phyloP scores from a whole-genome alignment of 2,888 invertebrate species.

The Meganola albula region DNA sequence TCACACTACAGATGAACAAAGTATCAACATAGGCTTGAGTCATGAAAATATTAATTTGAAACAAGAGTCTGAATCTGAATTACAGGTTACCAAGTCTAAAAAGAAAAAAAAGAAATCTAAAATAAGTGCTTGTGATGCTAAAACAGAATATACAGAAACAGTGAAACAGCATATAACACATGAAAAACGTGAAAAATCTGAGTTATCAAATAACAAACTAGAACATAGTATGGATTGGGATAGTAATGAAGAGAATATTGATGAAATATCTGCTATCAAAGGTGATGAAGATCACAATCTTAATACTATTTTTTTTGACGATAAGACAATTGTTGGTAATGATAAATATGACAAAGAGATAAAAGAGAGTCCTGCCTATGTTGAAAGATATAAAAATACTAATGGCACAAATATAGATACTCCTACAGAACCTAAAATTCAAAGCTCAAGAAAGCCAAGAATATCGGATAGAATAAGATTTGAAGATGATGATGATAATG shows the following conservation, averaged over 20 bases:
- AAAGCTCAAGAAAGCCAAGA: conserved; percentile 19
- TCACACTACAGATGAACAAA: conserved; percentile 12
- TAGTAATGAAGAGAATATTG: conserved; percentile 6
- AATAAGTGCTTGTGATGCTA: conserved; percentile 19
- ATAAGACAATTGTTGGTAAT: conserved; percentile 5
- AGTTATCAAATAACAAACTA: not conserved
- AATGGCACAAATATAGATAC: conserved; percentile 1
- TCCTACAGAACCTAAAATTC: conserved; percentile 1
- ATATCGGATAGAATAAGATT: conserved; percentile 49
- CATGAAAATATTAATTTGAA: conserved; percentile 7
- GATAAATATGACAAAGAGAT: conserved; percentile 1
- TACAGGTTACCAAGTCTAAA: conserved; percentile 18
- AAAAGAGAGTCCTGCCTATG: conserved; percentile 2
- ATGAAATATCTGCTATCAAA: conserved; percentile 28
- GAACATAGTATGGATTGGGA: conserved; percentile 2
- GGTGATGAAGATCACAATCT: conserved; percentile 16
- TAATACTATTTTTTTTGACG: conserved; percentile 14
- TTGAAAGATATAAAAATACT: no score
- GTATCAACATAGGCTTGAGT: conserved; percentile 9
- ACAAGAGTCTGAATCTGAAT: conserved; percentile 9
- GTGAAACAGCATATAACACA: conserved; percentile 8
- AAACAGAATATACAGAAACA: conserved; percentile 7
- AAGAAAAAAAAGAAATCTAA: conserved; percentile 33
- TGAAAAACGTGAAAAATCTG: conserved; percentile 1
- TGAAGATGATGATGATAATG: conserved; percentile 44